Evolutionary conservation across 2,888 invertebrate species (phyloP).

Genomic region (Perdita meconis): DNA sequence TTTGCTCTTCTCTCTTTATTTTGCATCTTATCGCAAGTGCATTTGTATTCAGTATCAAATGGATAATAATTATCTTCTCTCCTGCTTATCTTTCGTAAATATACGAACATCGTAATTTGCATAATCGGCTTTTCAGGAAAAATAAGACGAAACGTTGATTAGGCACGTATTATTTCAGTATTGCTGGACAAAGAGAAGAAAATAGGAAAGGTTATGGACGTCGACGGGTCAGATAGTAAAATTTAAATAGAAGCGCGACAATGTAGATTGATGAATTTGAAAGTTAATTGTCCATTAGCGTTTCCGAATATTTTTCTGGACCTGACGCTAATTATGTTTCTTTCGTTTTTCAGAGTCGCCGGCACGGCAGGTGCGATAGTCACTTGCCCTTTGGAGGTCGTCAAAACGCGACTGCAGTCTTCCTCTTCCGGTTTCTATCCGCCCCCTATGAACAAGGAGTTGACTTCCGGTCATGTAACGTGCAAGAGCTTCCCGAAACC

Average conservation of each 20-base stretch:
- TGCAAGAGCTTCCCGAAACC: constrained; percentile 86
- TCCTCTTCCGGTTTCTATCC: constrained; percentile 89
- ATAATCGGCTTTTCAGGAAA: background rate
- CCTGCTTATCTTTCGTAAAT: background rate
- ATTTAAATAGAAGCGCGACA: no score
- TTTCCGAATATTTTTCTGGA: background rate
- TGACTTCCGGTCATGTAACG: constrained; percentile 84
- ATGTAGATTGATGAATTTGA: no score
- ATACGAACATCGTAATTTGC: background rate
- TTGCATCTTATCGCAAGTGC: background rate
- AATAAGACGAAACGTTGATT: no score
- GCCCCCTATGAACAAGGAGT: constrained; percentile 78
- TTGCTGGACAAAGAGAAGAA: no score
- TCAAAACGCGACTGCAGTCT: constrained; percentile 98
- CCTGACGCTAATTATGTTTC: background rate
- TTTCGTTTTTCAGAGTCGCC: constrained; percentile 89
- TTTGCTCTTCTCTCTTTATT: background rate
- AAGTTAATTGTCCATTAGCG: background rate
- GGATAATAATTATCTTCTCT: background rate
- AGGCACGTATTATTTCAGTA: no score
- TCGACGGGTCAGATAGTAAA: no score
- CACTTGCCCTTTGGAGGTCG: constrained; percentile 98
- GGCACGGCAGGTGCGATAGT: constrained; percentile 98
- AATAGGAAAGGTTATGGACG: no score
- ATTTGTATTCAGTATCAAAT: background rate